Conservation (phyloP, 2,797 vertebrate genomes). For the Acanthornis magna region DNA sequence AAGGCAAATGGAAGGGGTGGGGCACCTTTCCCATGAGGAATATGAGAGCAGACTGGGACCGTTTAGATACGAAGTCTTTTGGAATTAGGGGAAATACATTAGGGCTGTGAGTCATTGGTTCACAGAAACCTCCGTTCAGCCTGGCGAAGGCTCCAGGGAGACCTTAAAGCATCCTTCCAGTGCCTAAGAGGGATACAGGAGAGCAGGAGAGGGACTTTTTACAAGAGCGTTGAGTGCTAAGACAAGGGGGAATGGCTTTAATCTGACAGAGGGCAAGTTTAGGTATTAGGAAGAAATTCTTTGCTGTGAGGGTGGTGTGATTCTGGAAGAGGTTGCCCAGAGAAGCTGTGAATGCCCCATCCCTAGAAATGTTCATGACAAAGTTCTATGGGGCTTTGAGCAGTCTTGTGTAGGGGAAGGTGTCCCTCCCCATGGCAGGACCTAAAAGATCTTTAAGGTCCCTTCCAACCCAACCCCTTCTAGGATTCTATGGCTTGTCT, state of each 20-base stretch:
- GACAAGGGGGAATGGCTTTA: background rate
- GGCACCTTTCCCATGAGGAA: background rate
- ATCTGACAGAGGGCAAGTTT: background rate
- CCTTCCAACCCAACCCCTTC: background rate
- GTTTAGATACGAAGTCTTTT: background rate
- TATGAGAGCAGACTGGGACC: background rate
- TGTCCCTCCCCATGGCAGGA: background rate
- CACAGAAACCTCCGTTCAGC: background rate
- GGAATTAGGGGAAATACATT: rapidly evolving
- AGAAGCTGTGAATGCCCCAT: background rate
- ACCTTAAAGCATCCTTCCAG: background rate
- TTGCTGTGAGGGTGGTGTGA: background rate
- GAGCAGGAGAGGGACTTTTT: background rate
- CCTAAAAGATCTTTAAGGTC: background rate
- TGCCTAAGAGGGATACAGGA: background rate
- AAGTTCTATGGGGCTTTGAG: background rate
- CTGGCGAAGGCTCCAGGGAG: background rate
- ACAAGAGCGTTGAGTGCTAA: background rate
- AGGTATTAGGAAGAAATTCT: background rate
- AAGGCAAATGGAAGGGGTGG: background rate
- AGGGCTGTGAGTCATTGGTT: background rate
- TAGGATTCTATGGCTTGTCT: background rate
- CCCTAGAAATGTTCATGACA: background rate
- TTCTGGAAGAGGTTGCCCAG: background rate
- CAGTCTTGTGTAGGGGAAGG: background rate